Conservation (phyloP, 37 sponge, comb jelly and placozoan genomes). For the Axinella damicornis region DNA sequence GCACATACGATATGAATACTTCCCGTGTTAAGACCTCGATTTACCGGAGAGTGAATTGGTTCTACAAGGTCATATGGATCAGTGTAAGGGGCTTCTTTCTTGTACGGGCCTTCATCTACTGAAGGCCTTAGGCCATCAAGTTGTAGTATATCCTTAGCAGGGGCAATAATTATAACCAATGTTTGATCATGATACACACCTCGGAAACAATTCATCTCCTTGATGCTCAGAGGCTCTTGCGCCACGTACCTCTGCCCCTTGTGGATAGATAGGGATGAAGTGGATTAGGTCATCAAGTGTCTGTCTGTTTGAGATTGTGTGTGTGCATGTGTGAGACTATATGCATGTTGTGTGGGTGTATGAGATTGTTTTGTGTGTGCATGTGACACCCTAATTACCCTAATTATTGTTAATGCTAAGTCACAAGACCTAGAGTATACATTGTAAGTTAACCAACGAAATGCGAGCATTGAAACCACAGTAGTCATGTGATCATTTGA, state of each 20-base stretch:
- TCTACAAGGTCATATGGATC: constrained; percentile 44
- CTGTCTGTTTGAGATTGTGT: constrained; percentile 35
- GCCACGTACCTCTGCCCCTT: constrained; percentile 35
- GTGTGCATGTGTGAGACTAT: constrained; percentile 4
- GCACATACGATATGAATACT: too few relatives aligned
- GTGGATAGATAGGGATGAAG: constrained; percentile 13
- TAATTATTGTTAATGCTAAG: too few relatives aligned
- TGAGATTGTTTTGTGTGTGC: constrained; percentile 7
- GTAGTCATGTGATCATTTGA: too few relatives aligned
- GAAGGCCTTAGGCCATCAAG: too few relatives aligned
- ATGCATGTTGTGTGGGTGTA: background rate
- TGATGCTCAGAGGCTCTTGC: constrained; percentile 33
- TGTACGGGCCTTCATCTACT: background rate
- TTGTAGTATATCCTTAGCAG: constrained; percentile 2
- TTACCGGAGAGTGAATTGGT: background rate
- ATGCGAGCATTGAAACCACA: too few relatives aligned
- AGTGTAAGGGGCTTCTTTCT: constrained; percentile 25
- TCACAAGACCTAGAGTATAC: too few relatives aligned
- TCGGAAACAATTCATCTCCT: constrained; percentile 24
- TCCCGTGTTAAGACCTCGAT: too few relatives aligned
- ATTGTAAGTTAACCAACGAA: too few relatives aligned
- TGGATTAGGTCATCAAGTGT: constrained; percentile 49
- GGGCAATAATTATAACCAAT: background rate
- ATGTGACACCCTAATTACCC: too few relatives aligned
- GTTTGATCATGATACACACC: constrained; percentile 9